These are phyloP conservation scores for Somateria mollissima DNA, from an alignment of 2,797 vertebrate species.

Conservation along the genomic window DNA sequence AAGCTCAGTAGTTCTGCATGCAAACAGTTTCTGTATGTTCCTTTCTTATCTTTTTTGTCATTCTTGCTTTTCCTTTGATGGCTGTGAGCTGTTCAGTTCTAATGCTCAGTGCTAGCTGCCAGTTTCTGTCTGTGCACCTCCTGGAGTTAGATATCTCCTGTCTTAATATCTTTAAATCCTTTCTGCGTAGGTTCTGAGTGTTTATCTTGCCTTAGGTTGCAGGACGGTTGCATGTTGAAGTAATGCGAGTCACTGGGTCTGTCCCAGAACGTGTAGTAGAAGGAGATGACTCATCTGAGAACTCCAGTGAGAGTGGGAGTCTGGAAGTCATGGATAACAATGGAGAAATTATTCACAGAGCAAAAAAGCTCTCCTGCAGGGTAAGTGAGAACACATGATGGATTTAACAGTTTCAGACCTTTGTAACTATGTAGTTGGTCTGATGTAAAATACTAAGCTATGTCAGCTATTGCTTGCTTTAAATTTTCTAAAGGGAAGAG, in stretches of 20 bases:
- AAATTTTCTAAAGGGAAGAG: neutral
- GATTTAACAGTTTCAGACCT: neutral
- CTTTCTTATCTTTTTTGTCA: neutral
- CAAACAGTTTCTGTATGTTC: neutral
- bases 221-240: constrained; percentile 93
- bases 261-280: constrained; percentile 88
- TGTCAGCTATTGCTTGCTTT: neutral
- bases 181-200: neutral
- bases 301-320: constrained; percentile 96
- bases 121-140: neutral
- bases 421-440: neutral
- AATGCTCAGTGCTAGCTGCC: neutral
- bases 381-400: constrained; percentile 71
- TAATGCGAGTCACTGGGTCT: constrained; percentile 90
- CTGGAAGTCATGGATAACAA: constrained; percentile 92
- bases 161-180: neutral
- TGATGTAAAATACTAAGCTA: neutral
- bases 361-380: constrained; percentile 93
- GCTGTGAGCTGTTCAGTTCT: neutral
- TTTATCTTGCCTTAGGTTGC: constrained; percentile 83
- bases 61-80: neutral
- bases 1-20: neutral
- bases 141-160: too few species aligned
- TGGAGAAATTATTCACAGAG: constrained; percentile 91
- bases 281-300: constrained; percentile 95